phyloP scores from a whole-genome alignment of 2,888 invertebrate genomes.

The Drosophila antonietae region DNA sequence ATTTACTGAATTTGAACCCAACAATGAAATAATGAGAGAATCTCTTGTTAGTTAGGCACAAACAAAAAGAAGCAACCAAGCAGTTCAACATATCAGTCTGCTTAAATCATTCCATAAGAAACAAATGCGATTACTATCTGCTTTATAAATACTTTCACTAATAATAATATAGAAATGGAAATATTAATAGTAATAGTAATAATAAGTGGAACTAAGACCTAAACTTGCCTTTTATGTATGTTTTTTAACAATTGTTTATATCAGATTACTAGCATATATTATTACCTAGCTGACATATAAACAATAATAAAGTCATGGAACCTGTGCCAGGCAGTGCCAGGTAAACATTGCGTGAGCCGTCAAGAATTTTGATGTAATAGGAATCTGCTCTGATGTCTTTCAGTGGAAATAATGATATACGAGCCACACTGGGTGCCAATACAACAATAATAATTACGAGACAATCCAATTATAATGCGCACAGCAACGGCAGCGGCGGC shows the following conservation, averaged over 20 bases:
- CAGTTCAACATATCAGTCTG: too few species aligned
- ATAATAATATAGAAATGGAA: neutral
- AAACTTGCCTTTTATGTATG: neutral
- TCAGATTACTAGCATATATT: neutral
- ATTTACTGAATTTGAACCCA: constrained; percentile 21
- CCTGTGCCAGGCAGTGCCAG: neutral
- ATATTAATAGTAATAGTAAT: neutral
- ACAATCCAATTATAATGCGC: constrained; percentile 49
- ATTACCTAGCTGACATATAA: neutral
- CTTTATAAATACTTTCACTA: neutral
- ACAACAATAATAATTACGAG: constrained; percentile 18
- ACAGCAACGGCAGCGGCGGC: neutral
- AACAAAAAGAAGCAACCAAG: too few species aligned
- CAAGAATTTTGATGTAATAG: constrained; percentile 5
- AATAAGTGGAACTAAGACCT: neutral
- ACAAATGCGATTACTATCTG: too few species aligned
- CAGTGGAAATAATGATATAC: constrained; percentile 12
- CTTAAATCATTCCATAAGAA: too few species aligned
- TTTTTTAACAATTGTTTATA: neutral
- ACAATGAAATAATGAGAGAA: constrained; percentile 2
- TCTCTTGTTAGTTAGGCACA: too few species aligned
- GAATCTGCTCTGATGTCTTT: neutral
- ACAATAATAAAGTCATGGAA: neutral
- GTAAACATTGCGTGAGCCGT: constrained; percentile 12
- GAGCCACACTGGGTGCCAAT: constrained; percentile 19